Base-by-base conservation (phyloP, 2,797 vertebrate genomes). In the Diplodus puntazzo region DNA sequence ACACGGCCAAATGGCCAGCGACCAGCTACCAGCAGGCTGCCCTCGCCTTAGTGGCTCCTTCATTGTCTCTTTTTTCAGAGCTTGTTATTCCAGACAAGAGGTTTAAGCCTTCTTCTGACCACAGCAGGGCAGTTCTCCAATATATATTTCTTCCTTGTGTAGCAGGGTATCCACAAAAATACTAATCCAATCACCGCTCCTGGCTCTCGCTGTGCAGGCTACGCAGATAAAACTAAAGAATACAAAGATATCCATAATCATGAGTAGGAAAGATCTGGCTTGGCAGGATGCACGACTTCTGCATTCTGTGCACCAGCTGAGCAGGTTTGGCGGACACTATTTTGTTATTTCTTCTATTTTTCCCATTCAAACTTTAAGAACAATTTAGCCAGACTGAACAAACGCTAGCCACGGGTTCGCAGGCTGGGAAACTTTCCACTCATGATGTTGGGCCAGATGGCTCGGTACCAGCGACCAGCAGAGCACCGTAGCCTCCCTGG, bases 381-480 rank as follows among this genome's bases (percentile, higher is more conserved):
- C 57, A 49, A 70, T 76, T 75, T 49, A 72, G 68, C 76, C 72
- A 80, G 77, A 77, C 16, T 78, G 62, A 85, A 81, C 75, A 84
- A 83, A 77, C 75, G 46, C 64, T 75, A 79, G 79, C 76, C 73
- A 83, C 67, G 42, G 59, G 84, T 81, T 84, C 42, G 42, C 45
- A 74, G 73, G 79, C 80, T 90, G 88, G 87, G 85, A 92, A 87
- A 77, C 67, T 78, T 90, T 89, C 81, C 83, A 82, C 71, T 74
- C 48, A 48, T 34, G 81, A 68, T 61, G 23, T 73, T 21, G 55
- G 27, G 88, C 92, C 92, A 93, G 75, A 88, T 91, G 92, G 92
- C 92, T 75, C 5, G 0, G 45, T 39, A 75, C 87, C 89, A 91
- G 86, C 25, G 59, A 78, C 84, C 89, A 77, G 81, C 83, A 16